Evolutionary conservation across 2,888 invertebrate species (phyloP), one percentile per base, ranked within the genome.

Genomic region (Abscondita cerata): DNA sequence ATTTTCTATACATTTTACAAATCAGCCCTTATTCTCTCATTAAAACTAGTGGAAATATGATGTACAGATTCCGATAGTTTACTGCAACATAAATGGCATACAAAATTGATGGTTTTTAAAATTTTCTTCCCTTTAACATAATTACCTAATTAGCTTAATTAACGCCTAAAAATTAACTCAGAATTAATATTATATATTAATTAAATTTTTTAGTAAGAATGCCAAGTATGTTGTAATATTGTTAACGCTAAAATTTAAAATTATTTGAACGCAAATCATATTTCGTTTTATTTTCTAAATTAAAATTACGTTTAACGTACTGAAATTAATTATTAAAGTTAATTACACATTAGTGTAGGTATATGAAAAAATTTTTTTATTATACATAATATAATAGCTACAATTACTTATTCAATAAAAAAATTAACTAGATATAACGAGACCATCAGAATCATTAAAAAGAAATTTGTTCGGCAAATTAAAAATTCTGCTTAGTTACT

Each of bases 11-110:
- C 73, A 76, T 71, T 73, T 75, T 74, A 75, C 77, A 77, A 75
- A 76, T 78, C 78, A 78, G 78, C 79, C 78, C 78, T 78, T 78
- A 76, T 77, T 78, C 78, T 78, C 78, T 78, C 73, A 55, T 59
- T 75, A 76, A 73, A 71, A 76, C 74, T 73, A 73, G 75, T 76
- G 73, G 76, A 77, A 77, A 77, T 76, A 76, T 76, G 75, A 78
- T 73, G 70, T 75, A 75, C 74, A 76, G 51, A 52, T 52, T 20
- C 44, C 19, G 56, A 56, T 48, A 55, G 51, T 62, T 52, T 56
- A 59, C 52, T 52, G 52, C 59, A 50, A 59, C 53, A 59, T 34
- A 31, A 44, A 47, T 59, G 40, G 38, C 41, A 46, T 53, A 36
- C n/a, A n/a, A 25, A 57, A 19, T 36, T 36, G 15, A 41, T 4